Conservation (phyloP, 2,888 invertebrate species). For the Homarus gammarus region DNA sequence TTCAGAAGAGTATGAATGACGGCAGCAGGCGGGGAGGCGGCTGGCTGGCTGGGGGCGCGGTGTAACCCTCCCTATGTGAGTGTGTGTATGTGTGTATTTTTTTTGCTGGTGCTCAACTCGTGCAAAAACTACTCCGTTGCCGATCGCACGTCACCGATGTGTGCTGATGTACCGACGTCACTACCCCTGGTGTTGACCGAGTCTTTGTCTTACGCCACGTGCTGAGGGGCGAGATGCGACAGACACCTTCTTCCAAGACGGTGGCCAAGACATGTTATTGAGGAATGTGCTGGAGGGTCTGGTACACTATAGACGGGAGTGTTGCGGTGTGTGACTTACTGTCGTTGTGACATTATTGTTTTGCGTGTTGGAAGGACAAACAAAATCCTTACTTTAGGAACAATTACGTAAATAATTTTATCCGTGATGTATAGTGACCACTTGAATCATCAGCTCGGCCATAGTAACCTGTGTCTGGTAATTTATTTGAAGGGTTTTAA, state of each 20-base stretch:
- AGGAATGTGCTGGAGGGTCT: no score
- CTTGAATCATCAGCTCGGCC: no score
- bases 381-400: no score
- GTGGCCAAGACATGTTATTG: conserved; percentile 35
- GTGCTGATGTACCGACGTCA: conserved; percentile 25
- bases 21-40: conserved; percentile 22
- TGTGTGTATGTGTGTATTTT: conserved; percentile 19
- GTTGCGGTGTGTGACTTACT: no score
- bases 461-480: no score
- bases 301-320: no score
- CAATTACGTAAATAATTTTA: no score
- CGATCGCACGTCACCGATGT: conserved; percentile 18
- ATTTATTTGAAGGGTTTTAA: no score
- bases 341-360: no score
- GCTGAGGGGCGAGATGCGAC: neutral
- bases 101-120: conserved; percentile 24
- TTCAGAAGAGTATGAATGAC: no score
- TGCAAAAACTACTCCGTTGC: conserved; percentile 38
- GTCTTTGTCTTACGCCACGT: conserved; percentile 43
- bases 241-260: neutral
- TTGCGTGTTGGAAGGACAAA: no score
- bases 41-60: conserved; percentile 41
- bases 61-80: neutral
- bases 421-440: no score
- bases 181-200: conserved; percentile 7